phyloP scores from a whole-genome alignment of 2,113 vertebrate species.

The Lynx canadensis region DNA sequence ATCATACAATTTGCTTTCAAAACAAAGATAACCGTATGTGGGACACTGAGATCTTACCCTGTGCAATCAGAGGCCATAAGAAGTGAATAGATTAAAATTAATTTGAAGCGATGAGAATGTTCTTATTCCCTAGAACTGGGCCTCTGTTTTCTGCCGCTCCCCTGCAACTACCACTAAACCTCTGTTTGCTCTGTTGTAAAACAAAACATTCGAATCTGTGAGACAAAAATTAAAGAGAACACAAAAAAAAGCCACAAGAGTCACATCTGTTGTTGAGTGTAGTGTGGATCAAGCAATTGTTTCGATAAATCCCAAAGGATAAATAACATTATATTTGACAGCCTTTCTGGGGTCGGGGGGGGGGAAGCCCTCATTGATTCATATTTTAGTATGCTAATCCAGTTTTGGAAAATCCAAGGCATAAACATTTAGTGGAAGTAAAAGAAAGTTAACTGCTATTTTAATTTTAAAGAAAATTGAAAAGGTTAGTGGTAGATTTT shows the following conservation, averaged over 20 bases:
- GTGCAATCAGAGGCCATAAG: neutral
- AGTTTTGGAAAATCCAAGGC: conserved; percentile 12
- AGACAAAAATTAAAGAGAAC: conserved; percentile 17
- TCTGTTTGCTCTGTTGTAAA: neutral
- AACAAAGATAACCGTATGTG: neutral
- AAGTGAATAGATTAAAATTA: neutral
- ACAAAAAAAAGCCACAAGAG: neutral
- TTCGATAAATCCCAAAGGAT: neutral
- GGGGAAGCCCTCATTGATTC: conserved; percentile 16
- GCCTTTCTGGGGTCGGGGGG: neutral
- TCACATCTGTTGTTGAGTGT: neutral
- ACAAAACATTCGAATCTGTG: neutral
- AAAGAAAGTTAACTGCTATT: conserved; percentile 42
- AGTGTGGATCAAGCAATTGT: neutral
- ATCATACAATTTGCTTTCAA: neutral
- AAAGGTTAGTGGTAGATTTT: conserved; percentile 42
- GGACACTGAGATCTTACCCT: neutral
- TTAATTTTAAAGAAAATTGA: conserved; percentile 36
- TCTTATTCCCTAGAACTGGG: neutral
- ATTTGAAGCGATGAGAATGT: neutral
- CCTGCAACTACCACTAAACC: neutral
- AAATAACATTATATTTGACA: neutral
- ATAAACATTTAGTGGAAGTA: conserved; percentile 12
- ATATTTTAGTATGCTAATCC: conserved; percentile 28
- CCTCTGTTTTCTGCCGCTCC: neutral